Base-by-base conservation (phyloP, 2,797 vertebrate species). In the Microctenopoma lineatum region DNA sequence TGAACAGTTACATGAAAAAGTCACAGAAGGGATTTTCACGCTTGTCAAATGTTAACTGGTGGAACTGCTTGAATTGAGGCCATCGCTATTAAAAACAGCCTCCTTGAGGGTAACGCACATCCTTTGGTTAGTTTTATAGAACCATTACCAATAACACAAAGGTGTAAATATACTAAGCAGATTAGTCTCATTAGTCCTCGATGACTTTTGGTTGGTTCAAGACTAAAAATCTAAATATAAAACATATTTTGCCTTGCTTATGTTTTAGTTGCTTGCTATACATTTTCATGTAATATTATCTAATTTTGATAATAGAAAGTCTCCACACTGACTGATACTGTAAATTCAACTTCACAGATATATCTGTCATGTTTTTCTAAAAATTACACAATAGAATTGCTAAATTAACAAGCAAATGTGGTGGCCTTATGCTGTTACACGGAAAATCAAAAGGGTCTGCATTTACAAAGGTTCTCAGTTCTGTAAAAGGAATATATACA, bases 351-450 rank as follows among this genome's bases (percentile, higher is more conserved):
- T 38, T 46, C 25, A 58, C 38, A 41, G 27, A 14, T 26, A 39
- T 59, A 71, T 61, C 29, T 32, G 29, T 34, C 32, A 34, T 34
- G 32, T 34, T 65, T n/a, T 53, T 74, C 13, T 38, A 34, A 0
- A 60, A 55, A 66, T 71, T 26, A 21, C 15, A 53, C 57, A 54
- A 54, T 29, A n/a, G 21, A 77, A 78, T 56, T 3, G 55, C 1
- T 36, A 41, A n/a, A 48, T 75, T n/a, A 66, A 55, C 25, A 68
- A 65, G 34, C 16, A 74, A 72, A 78, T 62, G 39, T 34, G 21
- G 10, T 48, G 41, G 55, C 32, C 32, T 29, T 38, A 44, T 16
- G 42, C 45, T 59, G 32, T 62, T 10, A 73, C 26, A 74, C 10
- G 29, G 14, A 64, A 79, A 72, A 61, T 61, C 50, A 62, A 80